phyloP scores from a whole-genome alignment of 2,888 invertebrate species.

The Netelia melanura region DNA sequence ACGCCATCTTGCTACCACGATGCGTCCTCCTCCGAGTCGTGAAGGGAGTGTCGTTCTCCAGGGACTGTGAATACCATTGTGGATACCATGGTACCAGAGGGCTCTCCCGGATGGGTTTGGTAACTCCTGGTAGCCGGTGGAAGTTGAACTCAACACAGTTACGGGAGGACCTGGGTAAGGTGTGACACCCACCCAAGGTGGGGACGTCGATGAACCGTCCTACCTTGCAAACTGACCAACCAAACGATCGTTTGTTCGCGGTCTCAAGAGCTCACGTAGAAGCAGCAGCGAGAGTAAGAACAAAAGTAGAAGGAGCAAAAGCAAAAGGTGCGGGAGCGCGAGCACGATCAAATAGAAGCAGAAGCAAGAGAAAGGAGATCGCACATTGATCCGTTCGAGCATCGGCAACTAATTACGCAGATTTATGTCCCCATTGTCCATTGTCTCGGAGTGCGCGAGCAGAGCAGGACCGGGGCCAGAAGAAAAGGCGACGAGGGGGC shows the following conservation, averaged over 20 bases:
- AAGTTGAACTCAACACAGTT: constrained; percentile 49
- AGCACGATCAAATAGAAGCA: constrained; percentile 64
- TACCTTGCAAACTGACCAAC: constrained; percentile 83
- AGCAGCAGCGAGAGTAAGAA: constrained; percentile 53
- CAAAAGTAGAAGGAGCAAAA: constrained; percentile 54
- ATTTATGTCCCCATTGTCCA: constrained; percentile 97
- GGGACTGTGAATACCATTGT: constrained; percentile 24
- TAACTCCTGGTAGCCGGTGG: constrained; percentile 45
- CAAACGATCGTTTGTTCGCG: constrained; percentile 83
- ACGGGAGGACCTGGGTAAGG: constrained; percentile 50
- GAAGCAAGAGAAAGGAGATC: constrained; percentile 82
- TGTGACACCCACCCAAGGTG: constrained; percentile 72
- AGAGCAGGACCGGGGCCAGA: constrained; percentile 80
- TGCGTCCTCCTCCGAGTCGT: constrained; percentile 74
- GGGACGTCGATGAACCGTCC: constrained; percentile 81
- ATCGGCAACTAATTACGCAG: constrained; percentile 96
- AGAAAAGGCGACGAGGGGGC: constrained; percentile 46
- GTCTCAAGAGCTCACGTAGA: constrained; percentile 63
- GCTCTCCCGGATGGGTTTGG: constrained; percentile 51
- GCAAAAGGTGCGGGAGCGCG: constrained; percentile 54
- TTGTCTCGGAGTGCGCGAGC: constrained; percentile 89
- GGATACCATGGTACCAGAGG: constrained; percentile 35
- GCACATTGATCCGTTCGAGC: constrained; percentile 85
- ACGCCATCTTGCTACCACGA: constrained; percentile 79
- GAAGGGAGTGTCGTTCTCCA: constrained; percentile 79